A percentile compares a stretch with the other conserved stretches of the same genome.
phyloP scores from a whole-genome alignment of 2,113 vertebrate genomes.

The Hemichromis elongatus region DNA sequence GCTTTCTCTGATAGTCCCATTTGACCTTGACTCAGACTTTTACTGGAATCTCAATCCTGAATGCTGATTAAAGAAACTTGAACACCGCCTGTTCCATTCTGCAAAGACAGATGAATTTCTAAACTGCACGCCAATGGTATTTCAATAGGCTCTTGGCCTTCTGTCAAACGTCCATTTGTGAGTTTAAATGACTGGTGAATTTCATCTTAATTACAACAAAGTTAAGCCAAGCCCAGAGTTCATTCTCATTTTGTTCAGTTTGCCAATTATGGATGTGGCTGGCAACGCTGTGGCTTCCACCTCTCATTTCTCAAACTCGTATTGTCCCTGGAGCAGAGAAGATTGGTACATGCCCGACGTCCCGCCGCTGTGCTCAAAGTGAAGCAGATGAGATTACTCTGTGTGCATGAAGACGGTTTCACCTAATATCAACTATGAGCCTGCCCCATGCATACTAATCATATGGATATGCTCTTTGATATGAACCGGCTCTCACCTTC shows the following conservation, averaged over 20 bases:
- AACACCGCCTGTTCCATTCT: conserved; percentile 25
- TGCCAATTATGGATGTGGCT: conserved; percentile 66
- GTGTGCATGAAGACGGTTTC: conserved; percentile 56
- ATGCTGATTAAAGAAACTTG: conserved; percentile 49
- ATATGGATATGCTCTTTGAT: conserved; percentile 32
- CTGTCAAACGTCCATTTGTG: conserved; percentile 70
- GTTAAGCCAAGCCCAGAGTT: conserved; percentile 64
- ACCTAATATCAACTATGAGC: conserved; percentile 54
- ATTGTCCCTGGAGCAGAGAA: conserved; percentile 64
- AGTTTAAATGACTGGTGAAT: conserved; percentile 67
- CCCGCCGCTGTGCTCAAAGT: conserved; percentile 51
- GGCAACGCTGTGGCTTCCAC: conserved; percentile 38
- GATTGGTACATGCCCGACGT: conserved; percentile 53
- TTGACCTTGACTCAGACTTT: conserved; percentile 70
- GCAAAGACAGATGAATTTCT: conserved; percentile 51
- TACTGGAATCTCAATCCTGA: conserved; percentile 37
- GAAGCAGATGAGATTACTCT: conserved; percentile 63
- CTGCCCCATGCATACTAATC: conserved; percentile 55
- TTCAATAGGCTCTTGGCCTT: conserved; percentile 69
- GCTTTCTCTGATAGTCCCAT: conserved; percentile 77
- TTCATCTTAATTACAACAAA: conserved; percentile 71
- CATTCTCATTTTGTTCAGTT: conserved; percentile 62
- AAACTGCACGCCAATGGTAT: conserved; percentile 59
- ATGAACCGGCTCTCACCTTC: conserved; percentile 47
- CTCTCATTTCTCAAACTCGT: conserved; percentile 61